phyloP scores from a whole-genome alignment of 1,140 invertebrate genomes.

The Cherax quadricarinatus region DNA sequence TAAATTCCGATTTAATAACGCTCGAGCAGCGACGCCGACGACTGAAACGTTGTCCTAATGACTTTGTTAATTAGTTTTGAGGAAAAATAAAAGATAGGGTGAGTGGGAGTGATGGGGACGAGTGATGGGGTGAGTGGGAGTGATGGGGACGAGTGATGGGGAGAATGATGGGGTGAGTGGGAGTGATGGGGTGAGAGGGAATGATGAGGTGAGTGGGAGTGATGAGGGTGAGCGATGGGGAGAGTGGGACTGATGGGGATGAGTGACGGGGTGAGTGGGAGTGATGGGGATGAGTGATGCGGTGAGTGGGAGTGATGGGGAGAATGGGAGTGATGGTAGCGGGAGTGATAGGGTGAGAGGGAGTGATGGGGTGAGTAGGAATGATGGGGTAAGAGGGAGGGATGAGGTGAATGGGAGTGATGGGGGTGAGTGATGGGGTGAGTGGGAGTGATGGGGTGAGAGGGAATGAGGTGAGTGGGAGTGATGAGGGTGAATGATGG shows the following conservation, averaged over 20 bases:
- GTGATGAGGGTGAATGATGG: neutral
- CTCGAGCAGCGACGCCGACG: neutral
- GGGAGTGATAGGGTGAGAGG: too few species aligned
- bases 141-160: neutral
- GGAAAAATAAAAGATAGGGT: constrained; percentile 33
- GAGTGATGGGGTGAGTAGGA: neutral
- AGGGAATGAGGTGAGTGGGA: neutral
- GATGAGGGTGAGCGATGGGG: too few species aligned
- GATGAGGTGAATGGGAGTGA: neutral
- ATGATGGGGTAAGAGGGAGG: neutral
- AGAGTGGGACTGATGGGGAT: neutral
- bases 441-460: neutral
- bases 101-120: neutral
- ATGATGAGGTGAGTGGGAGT: neutral
- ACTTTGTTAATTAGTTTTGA: constrained; percentile 45
- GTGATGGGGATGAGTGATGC: too few species aligned
- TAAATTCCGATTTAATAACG: constrained; percentile 39
- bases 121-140: neutral
- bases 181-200: neutral
- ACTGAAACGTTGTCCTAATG: constrained; percentile 29
- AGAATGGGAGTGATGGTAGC: neutral
- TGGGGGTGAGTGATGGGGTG: neutral
- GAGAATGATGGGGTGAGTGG: neutral
- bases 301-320: neutral
- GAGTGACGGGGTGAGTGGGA: too few species aligned